Base-by-base conservation (phyloP, 2,888 invertebrate species). In the Eilema sororculum region DNA sequence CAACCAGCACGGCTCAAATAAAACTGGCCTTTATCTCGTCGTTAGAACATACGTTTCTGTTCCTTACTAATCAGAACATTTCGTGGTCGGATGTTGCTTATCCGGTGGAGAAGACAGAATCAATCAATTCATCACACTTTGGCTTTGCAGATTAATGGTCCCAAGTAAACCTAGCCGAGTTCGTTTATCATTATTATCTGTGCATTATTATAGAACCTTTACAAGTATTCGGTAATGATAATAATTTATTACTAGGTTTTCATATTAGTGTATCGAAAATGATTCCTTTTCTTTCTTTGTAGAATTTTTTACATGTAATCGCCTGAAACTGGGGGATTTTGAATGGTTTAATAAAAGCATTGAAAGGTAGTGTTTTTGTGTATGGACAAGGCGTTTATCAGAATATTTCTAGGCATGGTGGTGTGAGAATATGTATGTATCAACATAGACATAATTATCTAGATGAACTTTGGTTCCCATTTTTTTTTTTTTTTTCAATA, bases 21-120 rank as follows among this genome's bases (percentile, higher is more conserved):
- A 65, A 75, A 72, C 68, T 87, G 84, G 87, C 69, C 71, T 72
- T 72, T 74, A 73, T 76, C 75, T 66, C 73, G 79, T 78, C 78
- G 75, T 75, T 75, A 80, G 76, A 78, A 75, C 77, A 79, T 77
- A 75, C 52, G n/a, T n/a, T 52, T 78, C 73, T 80, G 78, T 83
- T 83, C 65, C 75, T 74, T 80, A 82, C 85, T 87, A 87, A 89
- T 89, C 86, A 87, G 83, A 80, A 86, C 85, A 86, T 86, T 89
- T 86, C 75, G 85, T 75, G 84, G 84, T 79, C 79, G 83, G 80
- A 81, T 83, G 82, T 82, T 74, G 81, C 81, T 82, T 76, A 82
- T 80, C 78, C 79, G 75, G 72, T 25, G 77, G 71, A 68, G 73
- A 76, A 79, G 78, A 81, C 72, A 73, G 82, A 85, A 88, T 86